These are phyloP conservation scores for Pachyseris speciosa DNA, from an alignment of 64 coral and sea anemone species.

Conservation along the genomic window DNA sequence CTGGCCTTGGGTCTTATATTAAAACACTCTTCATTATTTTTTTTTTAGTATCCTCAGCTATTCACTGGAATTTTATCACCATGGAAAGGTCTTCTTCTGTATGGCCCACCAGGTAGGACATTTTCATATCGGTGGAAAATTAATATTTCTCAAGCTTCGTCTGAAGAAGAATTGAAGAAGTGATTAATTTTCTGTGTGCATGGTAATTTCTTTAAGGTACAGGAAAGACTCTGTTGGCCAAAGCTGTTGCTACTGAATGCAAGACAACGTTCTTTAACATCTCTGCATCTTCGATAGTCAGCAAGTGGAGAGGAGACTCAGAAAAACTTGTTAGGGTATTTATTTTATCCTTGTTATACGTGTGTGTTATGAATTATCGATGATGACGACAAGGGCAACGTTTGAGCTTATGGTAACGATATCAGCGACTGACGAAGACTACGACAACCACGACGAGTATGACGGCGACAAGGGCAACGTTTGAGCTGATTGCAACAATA, in stretches of 20 bases:
- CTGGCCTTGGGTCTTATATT: not conserved
- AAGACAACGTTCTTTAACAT: constrained; percentile 99
- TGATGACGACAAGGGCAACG: too few relatives aligned
- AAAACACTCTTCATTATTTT: not conserved
- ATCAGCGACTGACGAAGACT: too few relatives aligned
- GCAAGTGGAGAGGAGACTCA: constrained; percentile 98
- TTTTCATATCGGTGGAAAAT: not conserved
- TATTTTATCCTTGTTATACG: too few relatives aligned
- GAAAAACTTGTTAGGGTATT: constrained; percentile 97
- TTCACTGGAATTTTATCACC: constrained; percentile 99
- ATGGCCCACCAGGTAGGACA: constrained; percentile 88
- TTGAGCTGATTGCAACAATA: too few relatives aligned
- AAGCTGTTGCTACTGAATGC: constrained; percentile 98
- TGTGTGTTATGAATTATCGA: too few relatives aligned
- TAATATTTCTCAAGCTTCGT: not conserved
- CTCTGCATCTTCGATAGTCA: constrained; percentile 97
- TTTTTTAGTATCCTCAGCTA: constrained; percentile 87
- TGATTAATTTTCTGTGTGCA: not conserved
- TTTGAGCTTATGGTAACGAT: too few relatives aligned
- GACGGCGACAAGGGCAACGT: too few relatives aligned
- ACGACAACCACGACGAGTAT: too few relatives aligned
- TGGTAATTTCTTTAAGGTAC: constrained; percentile 64
- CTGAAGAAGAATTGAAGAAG: not conserved
- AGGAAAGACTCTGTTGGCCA: constrained; percentile 93
- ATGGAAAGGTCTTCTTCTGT: constrained; percentile 93